Evolutionary conservation across 2,888 invertebrate species (phyloP), one percentile per base, ranked within the genome.

Genomic region (Drosophila picticornis): DNA sequence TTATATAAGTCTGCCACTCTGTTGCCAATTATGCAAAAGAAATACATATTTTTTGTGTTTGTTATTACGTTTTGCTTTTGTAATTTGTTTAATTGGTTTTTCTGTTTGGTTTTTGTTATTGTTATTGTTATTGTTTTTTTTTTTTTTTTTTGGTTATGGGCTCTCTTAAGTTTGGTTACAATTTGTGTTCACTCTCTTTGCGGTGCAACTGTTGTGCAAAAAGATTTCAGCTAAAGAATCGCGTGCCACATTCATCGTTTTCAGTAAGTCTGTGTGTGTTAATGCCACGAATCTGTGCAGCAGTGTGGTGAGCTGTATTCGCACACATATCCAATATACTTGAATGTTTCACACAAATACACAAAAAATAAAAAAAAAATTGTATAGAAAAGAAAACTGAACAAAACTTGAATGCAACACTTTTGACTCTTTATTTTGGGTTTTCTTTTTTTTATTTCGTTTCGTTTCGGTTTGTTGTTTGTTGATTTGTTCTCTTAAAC

Each of bases 351-450:
- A 75, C 62, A 73, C 75, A 51, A 55, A 70, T 36, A 69, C 46
- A 75, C 43, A 43, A 10, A n/a, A 10, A n/a, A 40, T 9, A 11
- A n/a, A n/a, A 19, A 5, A 0, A 40, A 5, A n/a, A 2, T 4
- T 0, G 13, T 13, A 64, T 50, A 69, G 67, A 38, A 67, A 63
- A 65, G 52, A 52, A 53, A 58, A 63, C 50, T 60, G 63, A 69
- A 72, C n/a, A 36, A 36, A 32, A 78, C 73, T 75, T 77, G 88
- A 81, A 88, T 84, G 89, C 88, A 70, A 87, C 70, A 68, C 66
- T 58, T 67, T 68, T 73, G 51, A 69, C 75, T 87, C 59, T 75
- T 53, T 71, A 31, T 58, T 71, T 77, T 65, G 70, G 59, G 74
- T 70, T 61, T 51, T 29, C 9, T 56, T 38, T 1, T 72, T 52